Evolutionary conservation across 2,888 invertebrate species (phyloP).

Genomic region (Orgyia antiqua): DNA sequence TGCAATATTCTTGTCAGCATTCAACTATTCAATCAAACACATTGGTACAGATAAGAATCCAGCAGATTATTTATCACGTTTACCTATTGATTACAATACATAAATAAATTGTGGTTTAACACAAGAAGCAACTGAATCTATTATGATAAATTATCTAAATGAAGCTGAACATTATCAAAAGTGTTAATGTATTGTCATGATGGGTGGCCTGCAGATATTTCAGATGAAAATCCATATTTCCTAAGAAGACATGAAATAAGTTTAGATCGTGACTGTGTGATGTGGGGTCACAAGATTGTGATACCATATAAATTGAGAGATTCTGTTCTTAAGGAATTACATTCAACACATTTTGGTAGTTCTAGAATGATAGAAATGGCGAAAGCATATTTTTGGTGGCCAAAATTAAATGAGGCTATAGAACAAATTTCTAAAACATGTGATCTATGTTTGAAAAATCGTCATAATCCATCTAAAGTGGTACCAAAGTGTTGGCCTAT

Average conservation of each 20-base stretch:
- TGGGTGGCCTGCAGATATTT: background rate
- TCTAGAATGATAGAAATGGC: conserved; percentile 2
- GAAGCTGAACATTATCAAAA: background rate
- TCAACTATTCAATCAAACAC: background rate
- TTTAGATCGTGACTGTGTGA: background rate
- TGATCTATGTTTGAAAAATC: background rate
- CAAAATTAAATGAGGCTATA: background rate
- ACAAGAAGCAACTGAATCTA: background rate
- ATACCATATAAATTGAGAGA: background rate
- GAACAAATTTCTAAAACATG: background rate
- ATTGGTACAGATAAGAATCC: background rate
- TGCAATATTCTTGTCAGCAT: background rate
- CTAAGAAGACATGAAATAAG: background rate
- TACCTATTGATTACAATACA: background rate
- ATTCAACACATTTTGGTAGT: conserved; percentile 1
- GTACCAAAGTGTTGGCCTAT: background rate
- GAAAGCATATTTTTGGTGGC: conserved; percentile 3
- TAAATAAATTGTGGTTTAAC: background rate
- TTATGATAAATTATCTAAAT: background rate
- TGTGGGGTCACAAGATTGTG: background rate
- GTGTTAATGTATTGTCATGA: background rate
- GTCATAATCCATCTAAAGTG: background rate
- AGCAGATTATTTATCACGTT: conserved; percentile 1
- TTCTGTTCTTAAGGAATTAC: background rate
- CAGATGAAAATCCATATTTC: background rate